Base-by-base conservation (phyloP, 1,140 invertebrate genomes). In the Thrips palmi region DNA sequence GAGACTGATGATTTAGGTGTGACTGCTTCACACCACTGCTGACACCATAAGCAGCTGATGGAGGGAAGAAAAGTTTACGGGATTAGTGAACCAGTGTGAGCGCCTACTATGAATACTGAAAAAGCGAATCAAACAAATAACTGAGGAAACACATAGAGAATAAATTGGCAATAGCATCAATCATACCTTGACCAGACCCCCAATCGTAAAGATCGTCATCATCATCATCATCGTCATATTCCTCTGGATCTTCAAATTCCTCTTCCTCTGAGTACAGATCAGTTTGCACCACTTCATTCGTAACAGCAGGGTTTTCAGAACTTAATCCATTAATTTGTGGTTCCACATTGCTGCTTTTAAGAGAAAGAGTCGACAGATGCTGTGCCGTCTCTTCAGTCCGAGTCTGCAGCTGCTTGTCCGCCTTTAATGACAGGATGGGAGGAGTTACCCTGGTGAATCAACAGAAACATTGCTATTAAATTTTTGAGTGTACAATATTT, bases 1-100 rank as follows among this genome's bases (percentile, higher is more conserved):
- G 36, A 18, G 33, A 20, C 15, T 52, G 33, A 40, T 47, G 4
- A 39, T 42, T n/a, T 39, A 8, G 24, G 24, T 27, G 17, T 18
- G 21, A 20, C 12, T 28, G n/a, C 10, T 30, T 19, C 18, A 30
- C 32, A 19, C 27, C 27, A 31, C 23, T 29, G 22, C 15, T 12
- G 4, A 25, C 20, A 12, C 37, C 37, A 39, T 31, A 22, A 21
- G 7, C 27, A 11, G 7, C 12, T 27, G 24, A 27, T 31, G 15
- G 3, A 14, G 8, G 1, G 30, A 27, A 25, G 11, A 15, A 11
- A 10, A 11, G 8, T 35, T 7, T 35, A 20, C 19, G 6, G 5
- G n/a, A 17, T 28, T 2, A 22, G 3, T 3, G 15, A n/a, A 28
- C 4, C 12, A 28, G 17, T 11, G 20, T 21, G 2, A 37, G 7